These are phyloP conservation scores for Hylaeus volcanicus DNA, from an alignment of 1,140 invertebrate species.

Conservation along the genomic window DNA sequence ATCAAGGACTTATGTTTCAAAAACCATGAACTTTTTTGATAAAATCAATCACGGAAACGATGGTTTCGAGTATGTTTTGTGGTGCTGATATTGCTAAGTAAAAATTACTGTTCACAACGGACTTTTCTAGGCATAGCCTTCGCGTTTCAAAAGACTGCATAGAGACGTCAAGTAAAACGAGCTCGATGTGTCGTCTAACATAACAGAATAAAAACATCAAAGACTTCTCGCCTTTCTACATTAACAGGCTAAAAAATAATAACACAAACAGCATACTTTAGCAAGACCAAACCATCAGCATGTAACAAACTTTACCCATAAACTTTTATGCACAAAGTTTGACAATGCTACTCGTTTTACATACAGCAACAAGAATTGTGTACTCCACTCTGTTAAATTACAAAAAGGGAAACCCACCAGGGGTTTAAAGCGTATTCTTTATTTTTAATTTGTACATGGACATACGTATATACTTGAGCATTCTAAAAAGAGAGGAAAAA, in stretches of 20 bases:
- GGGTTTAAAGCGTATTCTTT: conserved; percentile 15
- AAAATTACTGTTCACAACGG: conserved; percentile 43
- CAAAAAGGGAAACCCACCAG: conserved; percentile 13
- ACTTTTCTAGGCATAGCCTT: conserved; percentile 53
- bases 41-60: conserved; percentile 45
- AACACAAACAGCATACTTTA: conserved; percentile 9
- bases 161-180: conserved; percentile 30
- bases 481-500: background rate
- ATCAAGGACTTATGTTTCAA: conserved; percentile 59
- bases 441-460: conserved; percentile 29
- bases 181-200: conserved; percentile 29
- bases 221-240: conserved; percentile 15
- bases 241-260: conserved; percentile 36
- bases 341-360: conserved; percentile 20
- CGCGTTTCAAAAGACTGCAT: conserved; percentile 42
- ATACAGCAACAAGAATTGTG: conserved; percentile 37
- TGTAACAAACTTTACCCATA: conserved; percentile 34
- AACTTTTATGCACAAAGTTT: conserved; percentile 27
- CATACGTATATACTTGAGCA: conserved; percentile 10
- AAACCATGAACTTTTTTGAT: conserved; percentile 52
- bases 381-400: conserved; percentile 30
- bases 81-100: conserved; percentile 52
- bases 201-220: conserved; percentile 23
- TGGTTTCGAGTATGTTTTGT: conserved; percentile 53
- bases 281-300: conserved; percentile 27